Evolutionary conservation across 1,140 invertebrate genomes (phyloP).

Genomic region (Diuraphis noxia): DNA sequence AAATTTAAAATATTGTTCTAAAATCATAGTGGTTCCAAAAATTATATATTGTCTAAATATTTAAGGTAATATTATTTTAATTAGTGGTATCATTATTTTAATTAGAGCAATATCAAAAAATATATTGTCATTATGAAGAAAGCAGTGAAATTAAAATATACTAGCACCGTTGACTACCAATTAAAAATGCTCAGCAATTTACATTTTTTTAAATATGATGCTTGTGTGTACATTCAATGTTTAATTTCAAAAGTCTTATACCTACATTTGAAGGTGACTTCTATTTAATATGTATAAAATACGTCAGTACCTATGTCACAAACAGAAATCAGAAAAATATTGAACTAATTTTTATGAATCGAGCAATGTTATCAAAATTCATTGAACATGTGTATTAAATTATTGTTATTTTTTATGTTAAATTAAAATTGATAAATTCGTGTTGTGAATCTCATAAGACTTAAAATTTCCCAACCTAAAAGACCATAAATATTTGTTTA

Average conservation of each 20-base stretch:
- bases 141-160: not conserved
- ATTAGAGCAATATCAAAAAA: not conserved
- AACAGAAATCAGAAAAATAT: not conserved
- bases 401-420: not conserved
- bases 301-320: not conserved
- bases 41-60: not conserved
- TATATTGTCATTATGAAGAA: constrained; percentile 4
- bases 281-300: no score
- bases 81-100: no score
- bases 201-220: not conserved
- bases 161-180: not conserved
- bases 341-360: not conserved
- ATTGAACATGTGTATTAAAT: not conserved
- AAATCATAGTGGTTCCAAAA: not conserved
- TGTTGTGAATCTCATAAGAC: not conserved
- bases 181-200: not conserved
- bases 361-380: not conserved
- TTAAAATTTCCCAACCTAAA: not conserved
- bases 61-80: not conserved
- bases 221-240: not conserved
- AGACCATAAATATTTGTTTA: not conserved
- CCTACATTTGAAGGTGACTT: not conserved
- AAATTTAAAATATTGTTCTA: not conserved
- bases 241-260: not conserved
- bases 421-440: not conserved